These are phyloP conservation scores for Acropora yongei DNA, from an alignment of 64 coral and sea anemone species.

Conservation along the genomic window DNA sequence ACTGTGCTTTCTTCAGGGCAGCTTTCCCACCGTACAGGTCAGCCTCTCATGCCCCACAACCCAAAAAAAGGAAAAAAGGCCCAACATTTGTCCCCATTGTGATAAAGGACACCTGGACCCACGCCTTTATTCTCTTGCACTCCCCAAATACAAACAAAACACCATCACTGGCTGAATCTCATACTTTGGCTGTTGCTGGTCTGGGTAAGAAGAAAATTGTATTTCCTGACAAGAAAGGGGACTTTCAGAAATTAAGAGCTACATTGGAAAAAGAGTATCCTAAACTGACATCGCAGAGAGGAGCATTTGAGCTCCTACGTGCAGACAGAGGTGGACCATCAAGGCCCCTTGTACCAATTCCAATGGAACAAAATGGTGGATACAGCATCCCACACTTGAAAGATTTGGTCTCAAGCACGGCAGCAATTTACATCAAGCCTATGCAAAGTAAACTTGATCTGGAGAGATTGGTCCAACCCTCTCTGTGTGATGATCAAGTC, in stretches of 20 bases:
- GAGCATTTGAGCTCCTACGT: conserved; percentile 62
- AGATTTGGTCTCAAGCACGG: not conserved
- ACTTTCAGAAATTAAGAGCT: conserved; percentile 22
- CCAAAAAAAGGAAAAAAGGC: no score
- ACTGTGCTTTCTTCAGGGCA: no score
- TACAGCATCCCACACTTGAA: conserved; percentile 33
- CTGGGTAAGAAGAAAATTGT: conserved; percentile 48
- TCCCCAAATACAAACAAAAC: not conserved
- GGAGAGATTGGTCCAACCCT: not conserved
- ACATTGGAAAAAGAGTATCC: conserved; percentile 49
- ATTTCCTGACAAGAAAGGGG: conserved; percentile 53
- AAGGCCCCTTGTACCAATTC: conserved; percentile 43
- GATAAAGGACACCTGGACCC: no score
- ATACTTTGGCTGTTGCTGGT: conserved; percentile 16
- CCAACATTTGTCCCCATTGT: no score
- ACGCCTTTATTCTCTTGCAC: not conserved
- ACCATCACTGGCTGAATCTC: not conserved
- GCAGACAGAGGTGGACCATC: conserved; percentile 50
- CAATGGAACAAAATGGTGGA: conserved; percentile 4
- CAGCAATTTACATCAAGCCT: conserved; percentile 27
- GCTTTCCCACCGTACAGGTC: no score
- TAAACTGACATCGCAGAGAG: conserved; percentile 44
- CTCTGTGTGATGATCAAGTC: not conserved
- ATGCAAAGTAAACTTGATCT: conserved; percentile 46
- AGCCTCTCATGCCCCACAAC: no score